These are phyloP conservation scores for Festucalex cinctus DNA, from an alignment of 2,113 vertebrate genomes.

Conservation along the genomic window DNA sequence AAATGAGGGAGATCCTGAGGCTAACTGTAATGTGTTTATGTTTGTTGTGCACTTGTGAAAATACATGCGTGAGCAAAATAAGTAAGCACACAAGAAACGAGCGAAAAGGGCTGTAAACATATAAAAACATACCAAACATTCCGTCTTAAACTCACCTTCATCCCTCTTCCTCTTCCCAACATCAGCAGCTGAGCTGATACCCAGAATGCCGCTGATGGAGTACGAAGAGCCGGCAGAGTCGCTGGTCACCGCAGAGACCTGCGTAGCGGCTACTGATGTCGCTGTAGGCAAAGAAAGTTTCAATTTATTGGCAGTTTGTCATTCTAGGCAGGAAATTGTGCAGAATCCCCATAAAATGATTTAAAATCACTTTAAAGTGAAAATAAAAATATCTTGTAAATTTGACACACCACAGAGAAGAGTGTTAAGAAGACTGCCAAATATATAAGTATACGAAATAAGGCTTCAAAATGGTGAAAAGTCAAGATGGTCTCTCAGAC, in stretches of 20 bases:
- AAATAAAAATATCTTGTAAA: too few species aligned
- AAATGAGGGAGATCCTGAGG: slow-evolving; percentile 3
- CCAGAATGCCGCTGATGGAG: slow-evolving; percentile 97
- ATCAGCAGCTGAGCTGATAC: slow-evolving; percentile 88
- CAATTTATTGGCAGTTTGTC: background rate
- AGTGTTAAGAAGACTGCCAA: too few species aligned
- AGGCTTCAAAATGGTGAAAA: too few species aligned
- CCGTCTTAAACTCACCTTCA: slow-evolving; percentile 77
- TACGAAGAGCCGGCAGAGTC: slow-evolving; percentile 95
- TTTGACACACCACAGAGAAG: too few species aligned
- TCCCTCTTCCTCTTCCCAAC: slow-evolving; percentile 95
- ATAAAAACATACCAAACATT: slow-evolving; percentile 7
- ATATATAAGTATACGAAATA: too few species aligned
- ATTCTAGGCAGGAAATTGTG: background rate
- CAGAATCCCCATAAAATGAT: background rate
- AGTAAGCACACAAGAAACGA: background rate
- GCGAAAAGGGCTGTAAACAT: background rate
- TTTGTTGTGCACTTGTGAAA: slow-evolving; percentile 9
- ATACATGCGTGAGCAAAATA: background rate
- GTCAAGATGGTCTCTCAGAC: too few species aligned
- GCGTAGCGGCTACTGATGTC: slow-evolving; percentile 89
- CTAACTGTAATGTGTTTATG: slow-evolving; percentile 9
- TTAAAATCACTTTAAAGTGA: too few species aligned
- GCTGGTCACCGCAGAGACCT: slow-evolving; percentile 89
- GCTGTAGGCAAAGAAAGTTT: slow-evolving; percentile 65